Percentiles rank a stretch among this genome's conserved stretches.
phyloP scores from a whole-genome alignment of 2,888 invertebrate species.

The Epirrhoe tristata region DNA sequence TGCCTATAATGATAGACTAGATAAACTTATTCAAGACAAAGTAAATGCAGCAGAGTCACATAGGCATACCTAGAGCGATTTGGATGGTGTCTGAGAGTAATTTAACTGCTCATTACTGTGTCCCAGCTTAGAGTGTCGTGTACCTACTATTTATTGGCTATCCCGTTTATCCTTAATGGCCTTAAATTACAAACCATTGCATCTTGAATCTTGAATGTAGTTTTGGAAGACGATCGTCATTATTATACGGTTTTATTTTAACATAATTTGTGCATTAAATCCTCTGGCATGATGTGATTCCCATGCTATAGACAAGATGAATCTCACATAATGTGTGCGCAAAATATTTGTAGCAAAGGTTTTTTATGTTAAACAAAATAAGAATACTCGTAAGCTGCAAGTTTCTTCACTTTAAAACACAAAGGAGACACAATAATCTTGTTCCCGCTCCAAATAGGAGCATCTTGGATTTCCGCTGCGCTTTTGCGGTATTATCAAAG shows the following conservation, averaged over 20 bases:
- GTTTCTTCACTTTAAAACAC: conserved; percentile 28
- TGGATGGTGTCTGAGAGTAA: conserved; percentile 24
- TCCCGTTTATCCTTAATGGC: conserved; percentile 32
- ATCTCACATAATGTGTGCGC: not conserved
- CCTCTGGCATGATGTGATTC: too few species aligned
- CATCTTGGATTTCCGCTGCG: conserved; percentile 41
- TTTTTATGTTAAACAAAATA: conserved; percentile 15
- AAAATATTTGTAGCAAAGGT: not conserved
- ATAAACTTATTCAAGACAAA: conserved; percentile 2
- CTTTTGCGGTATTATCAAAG: conserved; percentile 42
- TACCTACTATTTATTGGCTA: conserved; percentile 35
- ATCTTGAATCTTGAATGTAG: conserved; percentile 18
- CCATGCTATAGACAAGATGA: too few species aligned
- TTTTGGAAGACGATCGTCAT: conserved; percentile 4
- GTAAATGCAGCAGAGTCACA: not conserved
- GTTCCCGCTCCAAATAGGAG: conserved; percentile 37
- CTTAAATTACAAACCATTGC: conserved; percentile 32
- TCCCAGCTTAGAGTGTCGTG: conserved; percentile 32
- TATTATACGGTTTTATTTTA: not conserved
- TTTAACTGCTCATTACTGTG: conserved; percentile 35
- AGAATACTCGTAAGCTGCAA: conserved; percentile 16
- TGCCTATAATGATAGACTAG: too few species aligned
- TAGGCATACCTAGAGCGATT: conserved; percentile 4
- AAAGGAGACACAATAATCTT: conserved; percentile 37
- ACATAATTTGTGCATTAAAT: too few species aligned